phyloP scores from a whole-genome alignment of 2,113 vertebrate species.

The Cebidichthys violaceus region DNA sequence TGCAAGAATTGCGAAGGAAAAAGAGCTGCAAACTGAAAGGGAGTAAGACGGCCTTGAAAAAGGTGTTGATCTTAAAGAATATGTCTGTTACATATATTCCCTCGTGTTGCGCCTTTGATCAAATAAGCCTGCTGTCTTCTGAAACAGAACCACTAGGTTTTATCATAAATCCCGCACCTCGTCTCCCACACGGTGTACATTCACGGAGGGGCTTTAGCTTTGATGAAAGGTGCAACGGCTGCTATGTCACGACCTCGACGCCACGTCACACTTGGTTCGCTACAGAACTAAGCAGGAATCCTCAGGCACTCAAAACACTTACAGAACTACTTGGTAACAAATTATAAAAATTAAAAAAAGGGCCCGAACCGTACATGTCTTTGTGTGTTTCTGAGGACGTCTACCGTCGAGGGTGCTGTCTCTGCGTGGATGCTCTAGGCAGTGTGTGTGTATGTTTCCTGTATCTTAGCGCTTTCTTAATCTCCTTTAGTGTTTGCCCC shows the following conservation, averaged over 20 bases:
- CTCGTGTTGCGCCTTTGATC: slow-evolving; percentile 60
- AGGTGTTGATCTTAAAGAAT: slow-evolving; percentile 54
- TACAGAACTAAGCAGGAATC: neutral
- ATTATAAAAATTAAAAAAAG: neutral
- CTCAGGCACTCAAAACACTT: neutral
- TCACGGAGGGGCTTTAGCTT: slow-evolving; percentile 25
- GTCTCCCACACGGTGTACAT: slow-evolving; percentile 33
- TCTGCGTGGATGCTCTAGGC: slow-evolving; percentile 37
- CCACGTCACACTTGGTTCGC: slow-evolving; percentile 21
- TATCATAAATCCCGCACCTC: slow-evolving; percentile 42
- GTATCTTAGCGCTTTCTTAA: slow-evolving; percentile 64
- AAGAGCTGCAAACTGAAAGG: slow-evolving; percentile 35
- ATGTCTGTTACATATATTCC: slow-evolving; percentile 49
- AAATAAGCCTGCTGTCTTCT: slow-evolving; percentile 52
- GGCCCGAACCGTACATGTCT: slow-evolving; percentile 14
- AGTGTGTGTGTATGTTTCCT: slow-evolving; percentile 71
- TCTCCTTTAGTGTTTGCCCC: slow-evolving; percentile 93
- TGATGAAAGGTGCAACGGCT: slow-evolving; percentile 24
- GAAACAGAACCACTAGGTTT: slow-evolving; percentile 37
- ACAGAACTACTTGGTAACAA: slow-evolving; percentile 6
- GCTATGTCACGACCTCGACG: slow-evolving; percentile 17
- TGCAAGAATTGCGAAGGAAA: slow-evolving; percentile 33
- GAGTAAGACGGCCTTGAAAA: slow-evolving; percentile 36
- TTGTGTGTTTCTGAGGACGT: slow-evolving; percentile 46
- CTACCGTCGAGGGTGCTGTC: slow-evolving; percentile 32